These are phyloP conservation scores for Nothocercus nigrocapillus DNA, from an alignment of 2,113 vertebrate species.

Conservation along the genomic window DNA sequence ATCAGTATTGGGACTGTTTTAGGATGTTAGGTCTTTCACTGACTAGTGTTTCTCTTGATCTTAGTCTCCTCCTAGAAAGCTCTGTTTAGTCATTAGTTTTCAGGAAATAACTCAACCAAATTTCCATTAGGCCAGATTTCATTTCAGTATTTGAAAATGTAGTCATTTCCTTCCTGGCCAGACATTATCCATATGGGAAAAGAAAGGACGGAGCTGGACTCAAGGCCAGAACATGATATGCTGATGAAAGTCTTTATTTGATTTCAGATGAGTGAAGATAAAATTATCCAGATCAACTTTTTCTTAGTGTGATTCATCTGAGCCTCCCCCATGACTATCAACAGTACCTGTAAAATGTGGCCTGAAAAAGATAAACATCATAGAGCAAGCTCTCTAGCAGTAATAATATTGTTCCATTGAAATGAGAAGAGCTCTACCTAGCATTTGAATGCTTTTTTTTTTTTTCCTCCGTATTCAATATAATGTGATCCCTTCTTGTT, in stretches of 20 bases:
- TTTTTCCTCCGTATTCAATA: background rate
- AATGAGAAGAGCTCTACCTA: background rate
- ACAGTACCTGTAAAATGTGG: background rate
- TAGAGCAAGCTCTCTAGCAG: background rate
- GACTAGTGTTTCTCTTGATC: background rate
- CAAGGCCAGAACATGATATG: background rate
- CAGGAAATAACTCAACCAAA: conserved; percentile 16
- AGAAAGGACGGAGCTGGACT: background rate
- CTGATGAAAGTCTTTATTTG: conserved; percentile 19
- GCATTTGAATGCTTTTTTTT: background rate
- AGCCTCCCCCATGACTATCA: background rate
- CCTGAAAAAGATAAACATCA: background rate
- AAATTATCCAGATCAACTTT: background rate
- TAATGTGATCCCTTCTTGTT: background rate
- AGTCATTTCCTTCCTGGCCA: conserved; percentile 58
- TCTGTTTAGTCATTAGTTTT: background rate
- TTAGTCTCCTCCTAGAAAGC: background rate
- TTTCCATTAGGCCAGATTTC: conserved; percentile 34
- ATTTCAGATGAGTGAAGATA: background rate
- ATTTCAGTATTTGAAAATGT: conserved; percentile 9
- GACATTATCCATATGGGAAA: conserved; percentile 14
- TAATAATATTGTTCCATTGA: background rate
- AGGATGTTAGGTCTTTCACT: background rate
- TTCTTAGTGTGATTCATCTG: background rate
- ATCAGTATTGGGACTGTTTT: fast-evolving